These are phyloP conservation scores for Drosophila varians DNA, from an alignment of 1,140 invertebrate genomes.

Conservation along the genomic window DNA sequence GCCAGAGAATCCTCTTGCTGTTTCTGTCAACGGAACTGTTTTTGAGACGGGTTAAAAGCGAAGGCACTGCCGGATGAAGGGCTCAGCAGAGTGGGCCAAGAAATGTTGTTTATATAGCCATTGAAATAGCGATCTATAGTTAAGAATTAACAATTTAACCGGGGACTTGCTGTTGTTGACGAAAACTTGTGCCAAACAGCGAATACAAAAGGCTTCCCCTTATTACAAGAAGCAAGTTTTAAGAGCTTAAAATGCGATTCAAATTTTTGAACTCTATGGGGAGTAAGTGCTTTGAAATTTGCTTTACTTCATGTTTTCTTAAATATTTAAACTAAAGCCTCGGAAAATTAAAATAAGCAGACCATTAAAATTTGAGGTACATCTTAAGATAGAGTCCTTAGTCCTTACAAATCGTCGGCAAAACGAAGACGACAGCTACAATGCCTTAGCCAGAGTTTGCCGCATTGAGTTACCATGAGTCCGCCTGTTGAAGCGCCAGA, in stretches of 20 bases:
- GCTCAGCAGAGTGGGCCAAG: not conserved
- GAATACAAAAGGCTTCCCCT: not conserved
- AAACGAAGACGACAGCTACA: slow-evolving; percentile 5
- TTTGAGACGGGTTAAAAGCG: slow-evolving; percentile 50
- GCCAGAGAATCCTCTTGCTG: slow-evolving; percentile 27
- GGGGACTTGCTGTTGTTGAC: slow-evolving; percentile 1
- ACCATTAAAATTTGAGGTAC: slow-evolving; percentile 22
- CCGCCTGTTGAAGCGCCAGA: slow-evolving; percentile 40
- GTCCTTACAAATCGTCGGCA: slow-evolving; percentile 14
- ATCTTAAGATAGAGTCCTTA: not conserved
- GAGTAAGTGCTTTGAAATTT: not conserved
- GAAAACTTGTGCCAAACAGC: not conserved
- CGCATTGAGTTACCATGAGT: slow-evolving; percentile 33
- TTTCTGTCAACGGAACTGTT: slow-evolving; percentile 39
- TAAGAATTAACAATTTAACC: slow-evolving; percentile 37
- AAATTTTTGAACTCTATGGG: not conserved
- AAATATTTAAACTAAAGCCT: not conserved
- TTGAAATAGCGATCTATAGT: slow-evolving; percentile 23
- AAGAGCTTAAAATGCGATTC: not conserved
- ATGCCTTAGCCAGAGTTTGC: slow-evolving; percentile 8
- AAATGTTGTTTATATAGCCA: slow-evolving; percentile 38
- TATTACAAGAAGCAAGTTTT: not conserved
- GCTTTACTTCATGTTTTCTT: no score
- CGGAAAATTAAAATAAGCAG: not conserved
- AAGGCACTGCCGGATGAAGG: slow-evolving; percentile 24